Conservation (phyloP, 1,140 invertebrate species). For the Meteorus sp. region DNA sequence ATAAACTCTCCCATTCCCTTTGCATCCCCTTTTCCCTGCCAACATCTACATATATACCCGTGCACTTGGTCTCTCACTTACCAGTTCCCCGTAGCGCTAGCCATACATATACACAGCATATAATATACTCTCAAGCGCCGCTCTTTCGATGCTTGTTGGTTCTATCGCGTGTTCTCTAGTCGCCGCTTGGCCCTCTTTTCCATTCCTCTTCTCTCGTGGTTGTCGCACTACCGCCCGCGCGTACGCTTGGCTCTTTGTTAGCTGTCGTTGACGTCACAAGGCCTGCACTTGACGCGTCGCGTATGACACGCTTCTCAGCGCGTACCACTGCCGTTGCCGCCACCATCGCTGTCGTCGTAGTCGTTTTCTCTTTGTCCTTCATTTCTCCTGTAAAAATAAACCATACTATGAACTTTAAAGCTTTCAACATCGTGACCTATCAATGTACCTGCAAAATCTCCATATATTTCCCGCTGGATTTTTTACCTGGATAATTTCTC, state of each 20-base stretch:
- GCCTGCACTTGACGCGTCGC: constrained; percentile 48
- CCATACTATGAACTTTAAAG: no score
- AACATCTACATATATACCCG: not conserved
- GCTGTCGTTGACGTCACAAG: constrained; percentile 46
- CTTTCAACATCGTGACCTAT: no score
- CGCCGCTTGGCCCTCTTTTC: constrained; percentile 24
- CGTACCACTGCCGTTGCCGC: no score
- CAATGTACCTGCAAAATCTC: no score
- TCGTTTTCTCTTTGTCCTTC: not conserved
- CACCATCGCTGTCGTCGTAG: not conserved
- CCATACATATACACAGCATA: no score
- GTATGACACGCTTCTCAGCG: constrained; percentile 38
- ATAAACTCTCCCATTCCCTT: no score
- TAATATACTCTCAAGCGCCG: not conserved
- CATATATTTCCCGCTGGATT: no score
- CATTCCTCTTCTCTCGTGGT: constrained; percentile 27
- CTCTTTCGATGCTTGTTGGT: not conserved
- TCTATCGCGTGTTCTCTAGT: not conserved
- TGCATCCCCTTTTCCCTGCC: not conserved
- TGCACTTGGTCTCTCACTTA: not conserved
- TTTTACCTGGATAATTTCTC: no score
- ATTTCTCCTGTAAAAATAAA: no score
- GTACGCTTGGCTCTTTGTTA: constrained; percentile 46
- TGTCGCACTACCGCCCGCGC: no score
- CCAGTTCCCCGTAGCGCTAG: no score